These are phyloP conservation scores for Linnaemya vulpina DNA, from an alignment of 2,888 invertebrate genomes.

Conservation along the genomic window DNA sequence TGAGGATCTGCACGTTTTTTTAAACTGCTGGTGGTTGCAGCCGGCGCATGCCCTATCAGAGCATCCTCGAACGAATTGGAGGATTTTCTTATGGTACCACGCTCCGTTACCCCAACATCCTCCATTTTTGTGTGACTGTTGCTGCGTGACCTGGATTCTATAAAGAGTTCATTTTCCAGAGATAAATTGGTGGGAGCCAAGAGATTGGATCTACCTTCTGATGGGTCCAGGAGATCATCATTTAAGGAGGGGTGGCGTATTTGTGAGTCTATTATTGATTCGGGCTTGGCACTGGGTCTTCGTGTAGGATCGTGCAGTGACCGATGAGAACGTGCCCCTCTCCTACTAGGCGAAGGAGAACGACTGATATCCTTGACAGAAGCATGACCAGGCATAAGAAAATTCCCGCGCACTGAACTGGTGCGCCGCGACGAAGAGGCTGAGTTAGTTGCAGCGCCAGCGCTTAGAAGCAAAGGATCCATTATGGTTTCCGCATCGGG, in stretches of 20 bases:
- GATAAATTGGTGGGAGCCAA: conserved; percentile 80
- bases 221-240: conserved; percentile 81
- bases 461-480: conserved; percentile 78
- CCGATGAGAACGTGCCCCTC: conserved; percentile 82
- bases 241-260: conserved; percentile 83
- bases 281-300: conserved; percentile 79
- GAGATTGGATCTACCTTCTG: conserved; percentile 75
- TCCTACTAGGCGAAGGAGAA: conserved; percentile 82
- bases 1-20: conserved; percentile 80
- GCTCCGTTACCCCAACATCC: conserved; percentile 77
- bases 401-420: conserved; percentile 82
- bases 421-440: conserved; percentile 80
- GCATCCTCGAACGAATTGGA: conserved; percentile 81
- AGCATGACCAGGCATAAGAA: conserved; percentile 81
- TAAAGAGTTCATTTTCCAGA: conserved; percentile 82
- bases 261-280: conserved; percentile 80
- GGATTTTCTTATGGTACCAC: conserved; percentile 76
- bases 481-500: conserved; percentile 81
- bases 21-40: conserved; percentile 77
- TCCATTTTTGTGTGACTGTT: conserved; percentile 82
- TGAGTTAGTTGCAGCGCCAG: conserved; percentile 74
- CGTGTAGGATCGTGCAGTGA: conserved; percentile 82
- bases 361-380: conserved; percentile 79
- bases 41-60: conserved; percentile 75
- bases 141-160: conserved; percentile 82